Evolutionary conservation across 2,113 vertebrate genomes (phyloP).

Genomic region (Oophaga pumilio): DNA sequence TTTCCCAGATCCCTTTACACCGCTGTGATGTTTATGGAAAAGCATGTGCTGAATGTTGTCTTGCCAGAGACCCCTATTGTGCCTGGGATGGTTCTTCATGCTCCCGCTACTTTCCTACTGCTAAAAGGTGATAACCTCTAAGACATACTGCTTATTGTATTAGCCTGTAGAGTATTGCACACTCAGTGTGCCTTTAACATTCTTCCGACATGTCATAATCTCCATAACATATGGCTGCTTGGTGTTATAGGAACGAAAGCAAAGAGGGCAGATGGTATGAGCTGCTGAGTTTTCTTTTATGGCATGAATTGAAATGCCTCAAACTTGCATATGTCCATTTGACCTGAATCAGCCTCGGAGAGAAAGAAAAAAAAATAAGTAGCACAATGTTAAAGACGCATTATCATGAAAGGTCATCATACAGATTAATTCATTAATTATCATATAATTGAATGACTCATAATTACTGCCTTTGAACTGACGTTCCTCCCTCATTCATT

Average conservation of each 20-base stretch:
- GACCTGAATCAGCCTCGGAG: background rate
- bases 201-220: constrained; percentile 45
- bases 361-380: background rate
- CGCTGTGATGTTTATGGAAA: constrained; percentile 94
- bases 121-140: constrained; percentile 84
- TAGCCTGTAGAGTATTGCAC: constrained; percentile 34
- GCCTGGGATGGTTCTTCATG: constrained; percentile 96
- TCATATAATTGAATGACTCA: constrained; percentile 34
- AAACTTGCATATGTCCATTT: constrained; percentile 19
- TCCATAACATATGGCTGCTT: constrained; percentile 40
- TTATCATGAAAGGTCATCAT: background rate
- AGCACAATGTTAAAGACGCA: background rate
- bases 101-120: constrained; percentile 96
- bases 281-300: constrained; percentile 29
- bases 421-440: constrained; percentile 12
- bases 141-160: constrained; percentile 43
- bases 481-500: constrained; percentile 55
- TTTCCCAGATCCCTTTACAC: constrained; percentile 93
- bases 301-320: background rate
- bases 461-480: constrained; percentile 19
- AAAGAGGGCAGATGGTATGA: constrained; percentile 37
- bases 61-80: constrained; percentile 96
- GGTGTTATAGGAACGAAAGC: constrained; percentile 26
- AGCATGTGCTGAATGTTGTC: constrained; percentile 95
- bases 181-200: constrained; percentile 14